These are phyloP conservation scores for Orchesella flavescens DNA, from an alignment of 2,888 invertebrate species.

Conservation along the genomic window DNA sequence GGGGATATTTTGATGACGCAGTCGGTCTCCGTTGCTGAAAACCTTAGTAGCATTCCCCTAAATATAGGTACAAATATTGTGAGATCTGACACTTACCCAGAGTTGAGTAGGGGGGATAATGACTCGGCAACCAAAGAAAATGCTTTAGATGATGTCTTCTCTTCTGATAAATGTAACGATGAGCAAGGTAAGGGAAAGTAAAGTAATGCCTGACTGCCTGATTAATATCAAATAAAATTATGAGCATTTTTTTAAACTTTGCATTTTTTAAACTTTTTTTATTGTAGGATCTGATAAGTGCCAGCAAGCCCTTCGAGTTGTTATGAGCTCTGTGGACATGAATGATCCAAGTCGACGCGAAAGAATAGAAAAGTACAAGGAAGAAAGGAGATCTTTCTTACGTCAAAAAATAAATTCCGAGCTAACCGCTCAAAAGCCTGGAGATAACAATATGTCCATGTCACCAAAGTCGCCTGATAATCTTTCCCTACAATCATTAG, in stretches of 20 bases:
- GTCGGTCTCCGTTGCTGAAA: conserved; percentile 66
- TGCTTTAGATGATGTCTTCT: conserved; percentile 49
- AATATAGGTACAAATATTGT: conserved; percentile 59
- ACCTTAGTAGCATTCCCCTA: conserved; percentile 55
- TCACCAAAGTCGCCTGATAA: conserved; percentile 44
- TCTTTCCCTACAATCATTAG: neutral
- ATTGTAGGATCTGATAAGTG: conserved; percentile 67
- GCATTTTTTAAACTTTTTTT: neutral
- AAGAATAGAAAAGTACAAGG: conserved; percentile 91
- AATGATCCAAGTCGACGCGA: conserved; percentile 82
- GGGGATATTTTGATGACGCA: conserved; percentile 71
- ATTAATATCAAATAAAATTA: neutral
- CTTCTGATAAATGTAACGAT: conserved; percentile 18
- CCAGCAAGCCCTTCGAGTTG: conserved; percentile 68
- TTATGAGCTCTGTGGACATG: conserved; percentile 73
- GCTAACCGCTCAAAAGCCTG: conserved; percentile 57
- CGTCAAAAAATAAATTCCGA: conserved; percentile 85
- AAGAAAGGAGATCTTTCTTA: conserved; percentile 88
- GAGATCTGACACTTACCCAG: conserved; percentile 71
- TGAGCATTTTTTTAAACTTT: neutral
- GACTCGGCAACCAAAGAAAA: conserved; percentile 70
- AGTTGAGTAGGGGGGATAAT: conserved; percentile 70
- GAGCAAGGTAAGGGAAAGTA: conserved; percentile 40
- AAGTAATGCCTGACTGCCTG: neutral
- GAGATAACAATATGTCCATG: conserved; percentile 34